Evolutionary conservation across 2,113 vertebrate species (phyloP), one percentile per base, ranked within the genome.

Genomic region (Mirza zaza): DNA sequence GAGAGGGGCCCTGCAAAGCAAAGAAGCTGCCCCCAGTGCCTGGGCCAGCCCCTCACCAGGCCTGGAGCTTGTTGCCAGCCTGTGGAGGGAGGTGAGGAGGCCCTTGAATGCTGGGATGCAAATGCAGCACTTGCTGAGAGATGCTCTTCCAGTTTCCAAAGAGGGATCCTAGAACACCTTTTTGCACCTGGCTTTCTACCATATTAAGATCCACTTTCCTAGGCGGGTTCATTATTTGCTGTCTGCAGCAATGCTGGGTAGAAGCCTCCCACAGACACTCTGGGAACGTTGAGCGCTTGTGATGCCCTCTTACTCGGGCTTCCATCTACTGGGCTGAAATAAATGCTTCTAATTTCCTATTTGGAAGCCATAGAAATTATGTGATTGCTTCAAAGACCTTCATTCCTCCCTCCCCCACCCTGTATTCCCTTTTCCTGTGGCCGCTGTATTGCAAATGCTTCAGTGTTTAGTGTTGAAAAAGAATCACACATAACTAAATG

Each of bases 331-430:
- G 17, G 87, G 84, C 18, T 86, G 34, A 93, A 77, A 65, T 71
- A 63, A 71, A 79, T 57, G 8, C 36, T 84, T 73, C 59, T 96
- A 75, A 92, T n/a, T 94, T 95, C 52, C n/a, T 36, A 23, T 70
- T 71, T 25, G 34, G 45, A 97, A 90, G 36, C 20, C 34, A 48
- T 23, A 57, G 52, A 45, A 39, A 55, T 90, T 90, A 81, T 32
- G 68, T 67, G 13, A 67, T 82, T 84, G 39, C 52, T 77, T 55
- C 17, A 13, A 13, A 61, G 36, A 6, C 50, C 6, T 67, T 73
- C 9, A 3, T 55, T 18, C 34, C 8, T 21, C 25, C 14, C 13
- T 0, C 0, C 42, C 29, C 2, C 0, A 36, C 23, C 34, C 29
- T 36, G 21, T 17, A 87, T 8, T 18, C 8, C 52, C 12, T 57